Percentiles rank a stretch among this genome's conserved stretches.
phyloP scores from a whole-genome alignment of 2,797 vertebrate genomes.

The Etheostoma nigrum region DNA sequence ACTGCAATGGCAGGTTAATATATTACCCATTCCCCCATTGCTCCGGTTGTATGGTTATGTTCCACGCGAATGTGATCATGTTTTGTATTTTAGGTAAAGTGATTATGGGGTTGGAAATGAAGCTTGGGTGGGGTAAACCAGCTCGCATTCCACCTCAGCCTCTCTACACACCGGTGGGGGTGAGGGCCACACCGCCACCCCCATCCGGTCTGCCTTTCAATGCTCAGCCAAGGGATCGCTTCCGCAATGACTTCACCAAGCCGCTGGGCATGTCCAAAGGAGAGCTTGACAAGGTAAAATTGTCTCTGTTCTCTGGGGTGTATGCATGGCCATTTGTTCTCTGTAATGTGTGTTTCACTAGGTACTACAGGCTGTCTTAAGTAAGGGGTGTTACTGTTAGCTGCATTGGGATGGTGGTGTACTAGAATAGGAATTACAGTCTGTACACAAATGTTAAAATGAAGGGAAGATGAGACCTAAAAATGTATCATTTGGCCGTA shows the following conservation, averaged over 20 bases:
- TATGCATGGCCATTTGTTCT: constrained; percentile 41
- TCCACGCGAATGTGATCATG: neutral
- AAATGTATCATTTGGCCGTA: neutral
- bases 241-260: constrained; percentile 88
- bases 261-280: constrained; percentile 80
- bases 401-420: constrained; percentile 7
- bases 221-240: constrained; percentile 86
- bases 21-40: neutral
- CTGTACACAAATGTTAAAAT: neutral
- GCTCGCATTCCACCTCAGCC: constrained; percentile 88
- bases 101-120: constrained; percentile 90
- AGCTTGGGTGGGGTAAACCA: constrained; percentile 89
- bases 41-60: neutral
- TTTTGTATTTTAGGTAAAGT: constrained; percentile 82
- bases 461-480: neutral
- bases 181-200: constrained; percentile 85
- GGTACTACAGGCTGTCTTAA: neutral
- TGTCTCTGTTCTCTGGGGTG: neutral
- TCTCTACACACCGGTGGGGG: constrained; percentile 86
- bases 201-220: constrained; percentile 89
- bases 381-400: neutral
- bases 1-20: neutral
- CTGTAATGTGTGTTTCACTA: constrained; percentile 6
- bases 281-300: constrained; percentile 86
- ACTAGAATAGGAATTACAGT: constrained; percentile 12